phyloP scores from a whole-genome alignment of 2,888 invertebrate species.

The Phyto melanocephala region DNA sequence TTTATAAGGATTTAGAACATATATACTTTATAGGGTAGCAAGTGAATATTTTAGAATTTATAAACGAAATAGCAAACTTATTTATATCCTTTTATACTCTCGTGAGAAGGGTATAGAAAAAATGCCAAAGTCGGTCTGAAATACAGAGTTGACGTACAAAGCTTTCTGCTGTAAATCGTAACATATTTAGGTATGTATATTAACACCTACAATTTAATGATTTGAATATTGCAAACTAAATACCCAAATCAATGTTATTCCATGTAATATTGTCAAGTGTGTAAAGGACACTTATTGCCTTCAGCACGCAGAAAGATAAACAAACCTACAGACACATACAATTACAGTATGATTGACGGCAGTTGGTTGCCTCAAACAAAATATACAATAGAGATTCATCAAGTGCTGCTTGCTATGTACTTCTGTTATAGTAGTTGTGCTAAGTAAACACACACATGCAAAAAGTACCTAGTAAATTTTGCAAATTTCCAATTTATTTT shows the following conservation, averaged over 20 bases:
- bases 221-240: too few species aligned
- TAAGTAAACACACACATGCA: slow-evolving; percentile 12
- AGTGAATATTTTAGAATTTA: too few species aligned
- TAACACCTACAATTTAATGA: too few species aligned
- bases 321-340: background rate
- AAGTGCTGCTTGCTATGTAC: background rate
- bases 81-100: too few species aligned
- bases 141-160: too few species aligned
- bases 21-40: too few species aligned
- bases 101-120: too few species aligned
- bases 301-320: background rate
- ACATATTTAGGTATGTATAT: too few species aligned
- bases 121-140: too few species aligned
- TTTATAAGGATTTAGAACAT: too few species aligned
- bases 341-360: background rate
- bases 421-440: background rate
- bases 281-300: slow-evolving; percentile 28
- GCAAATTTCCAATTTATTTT: slow-evolving; percentile 62
- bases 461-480: background rate
- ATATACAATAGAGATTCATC: slow-evolving; percentile 39
- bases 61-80: too few species aligned
- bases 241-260: slow-evolving; percentile 41
- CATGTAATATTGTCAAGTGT: slow-evolving; percentile 16
- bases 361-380: slow-evolving; percentile 5
- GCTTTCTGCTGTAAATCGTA: too few species aligned